These are phyloP conservation scores for Entomyzon cyanotis DNA, from an alignment of 2,113 vertebrate species.

Conservation along the genomic window DNA sequence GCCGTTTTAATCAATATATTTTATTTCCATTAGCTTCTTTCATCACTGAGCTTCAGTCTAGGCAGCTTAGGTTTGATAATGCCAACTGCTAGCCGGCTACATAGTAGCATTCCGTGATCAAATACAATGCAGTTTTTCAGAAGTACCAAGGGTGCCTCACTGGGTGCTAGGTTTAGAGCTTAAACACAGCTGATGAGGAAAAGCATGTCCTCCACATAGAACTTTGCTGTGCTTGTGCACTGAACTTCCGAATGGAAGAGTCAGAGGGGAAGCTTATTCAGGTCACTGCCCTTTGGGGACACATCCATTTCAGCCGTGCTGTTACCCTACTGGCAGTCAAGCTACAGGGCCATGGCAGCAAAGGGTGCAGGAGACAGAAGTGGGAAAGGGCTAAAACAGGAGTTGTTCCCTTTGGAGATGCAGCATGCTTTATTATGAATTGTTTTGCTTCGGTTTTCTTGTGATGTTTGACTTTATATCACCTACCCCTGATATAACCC, in stretches of 20 bases:
- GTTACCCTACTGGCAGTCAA: neutral
- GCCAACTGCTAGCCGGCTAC: neutral
- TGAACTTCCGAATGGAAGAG: neutral
- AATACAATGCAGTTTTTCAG: neutral
- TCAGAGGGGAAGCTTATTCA: neutral
- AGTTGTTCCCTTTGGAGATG: neutral
- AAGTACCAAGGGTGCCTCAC: neutral
- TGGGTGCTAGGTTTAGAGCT: neutral
- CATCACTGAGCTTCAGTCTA: neutral
- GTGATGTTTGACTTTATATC: neutral
- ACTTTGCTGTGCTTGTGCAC: neutral
- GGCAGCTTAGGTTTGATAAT: neutral
- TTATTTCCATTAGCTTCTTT: slow-evolving; percentile 39
- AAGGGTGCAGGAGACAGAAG: neutral
- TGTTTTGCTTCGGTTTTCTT: neutral
- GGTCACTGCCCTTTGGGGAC: neutral
- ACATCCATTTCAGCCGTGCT: neutral
- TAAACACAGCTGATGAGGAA: neutral
- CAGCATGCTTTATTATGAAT: neutral
- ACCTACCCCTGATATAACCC: neutral
- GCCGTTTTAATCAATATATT: neutral
- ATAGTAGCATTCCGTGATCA: neutral
- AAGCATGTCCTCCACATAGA: neutral
- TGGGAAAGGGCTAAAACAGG: neutral
- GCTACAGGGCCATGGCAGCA: neutral